Evolutionary conservation across 2,888 invertebrate genomes (phyloP).

Genomic region (Nymphalis polychloros): DNA sequence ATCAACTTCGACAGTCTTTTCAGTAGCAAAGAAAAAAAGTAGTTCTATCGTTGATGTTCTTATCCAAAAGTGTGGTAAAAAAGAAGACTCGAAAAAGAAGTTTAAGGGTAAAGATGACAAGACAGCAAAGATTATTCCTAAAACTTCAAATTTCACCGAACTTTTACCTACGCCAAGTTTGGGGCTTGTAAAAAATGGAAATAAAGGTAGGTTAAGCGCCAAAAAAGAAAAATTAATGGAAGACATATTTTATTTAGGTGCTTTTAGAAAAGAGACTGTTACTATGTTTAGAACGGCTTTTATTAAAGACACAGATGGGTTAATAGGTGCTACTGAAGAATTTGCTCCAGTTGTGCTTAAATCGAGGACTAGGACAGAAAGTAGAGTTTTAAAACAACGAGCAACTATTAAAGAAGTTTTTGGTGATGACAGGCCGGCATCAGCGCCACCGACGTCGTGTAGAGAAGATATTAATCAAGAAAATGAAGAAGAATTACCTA

Average conservation of each 20-base stretch:
- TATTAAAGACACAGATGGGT: constrained; percentile 82
- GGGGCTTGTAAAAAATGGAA: constrained; percentile 66
- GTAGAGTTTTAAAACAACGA: constrained; percentile 85
- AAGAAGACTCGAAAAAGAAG: constrained; percentile 79
- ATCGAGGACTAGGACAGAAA: constrained; percentile 88
- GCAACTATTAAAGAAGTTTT: constrained; percentile 92
- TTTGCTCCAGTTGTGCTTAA: constrained; percentile 88
- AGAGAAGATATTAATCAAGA: constrained; percentile 68
- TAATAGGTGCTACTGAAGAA: constrained; percentile 81
- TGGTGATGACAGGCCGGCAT: constrained; percentile 89
- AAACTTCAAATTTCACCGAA: constrained; percentile 79
- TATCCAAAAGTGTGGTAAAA: constrained; percentile 84
- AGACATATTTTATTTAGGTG: constrained; percentile 83
- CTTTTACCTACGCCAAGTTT: constrained; percentile 85
- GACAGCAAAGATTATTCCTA: constrained; percentile 80
- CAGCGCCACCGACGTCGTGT: constrained; percentile 88
- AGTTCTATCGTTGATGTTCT: constrained; percentile 85
- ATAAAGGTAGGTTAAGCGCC: constrained; percentile 66
- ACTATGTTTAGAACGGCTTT: constrained; percentile 85
- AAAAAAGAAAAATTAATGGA: constrained; percentile 78
- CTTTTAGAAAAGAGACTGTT: constrained; percentile 86
- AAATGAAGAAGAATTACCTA: constrained; percentile 53
- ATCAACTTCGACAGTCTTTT: constrained; percentile 84
- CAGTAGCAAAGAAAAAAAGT: constrained; percentile 77
- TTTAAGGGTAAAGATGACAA: constrained; percentile 79